Base-by-base conservation (phyloP, 64 coral and sea anemone species). In the Orbicella faveolata region DNA sequence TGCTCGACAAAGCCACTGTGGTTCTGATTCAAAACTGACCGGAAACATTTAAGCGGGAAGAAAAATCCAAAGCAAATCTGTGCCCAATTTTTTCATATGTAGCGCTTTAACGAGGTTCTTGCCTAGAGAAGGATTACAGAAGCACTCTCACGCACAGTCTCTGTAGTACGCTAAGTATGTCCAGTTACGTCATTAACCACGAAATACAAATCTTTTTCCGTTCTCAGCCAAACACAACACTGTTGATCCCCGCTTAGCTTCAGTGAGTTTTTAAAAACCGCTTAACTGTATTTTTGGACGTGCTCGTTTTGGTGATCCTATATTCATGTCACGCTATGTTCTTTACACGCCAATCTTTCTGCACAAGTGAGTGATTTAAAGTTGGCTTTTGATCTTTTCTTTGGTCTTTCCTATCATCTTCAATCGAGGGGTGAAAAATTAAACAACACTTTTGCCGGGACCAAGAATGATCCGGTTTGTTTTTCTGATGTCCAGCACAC, bases 251-350 rank as follows among this genome's bases (percentile, higher is more conserved):
- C 21, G 34, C 68, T 85, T 72, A 66, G 21, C 82, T 72, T 85
- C 82, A 39, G 37, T 85, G 21, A 16, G 57, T 82, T 82, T 82
- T 64, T 34, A 57, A 33, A 85, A 85, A 85, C 66, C 82, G 82
- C 82, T 85, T 85, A 72, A 85, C 82, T 72, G 36, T 85, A 85
- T 85, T 85, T 85, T 85, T 85, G 82, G 82, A 85, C 82, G 34
- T 72, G 20, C 68, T 52, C 68, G 20, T 85, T 72, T 52, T 67
- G 48, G 61, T 85, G 73, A 85, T 85, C 82, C 82, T 85, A 48
- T 68, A 72, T 73, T 85, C 53, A 15, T 85, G 82, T 85, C 82
- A 85, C 82, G 82, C 82, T 85, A 85, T 85, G 63, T 23, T 26
- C 15, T 5, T 23, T 15, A 64, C 65, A 85, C 64, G 37, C 63